These are phyloP conservation scores for Merops nubicus DNA, from an alignment of 2,113 vertebrate species.

Conservation along the genomic window DNA sequence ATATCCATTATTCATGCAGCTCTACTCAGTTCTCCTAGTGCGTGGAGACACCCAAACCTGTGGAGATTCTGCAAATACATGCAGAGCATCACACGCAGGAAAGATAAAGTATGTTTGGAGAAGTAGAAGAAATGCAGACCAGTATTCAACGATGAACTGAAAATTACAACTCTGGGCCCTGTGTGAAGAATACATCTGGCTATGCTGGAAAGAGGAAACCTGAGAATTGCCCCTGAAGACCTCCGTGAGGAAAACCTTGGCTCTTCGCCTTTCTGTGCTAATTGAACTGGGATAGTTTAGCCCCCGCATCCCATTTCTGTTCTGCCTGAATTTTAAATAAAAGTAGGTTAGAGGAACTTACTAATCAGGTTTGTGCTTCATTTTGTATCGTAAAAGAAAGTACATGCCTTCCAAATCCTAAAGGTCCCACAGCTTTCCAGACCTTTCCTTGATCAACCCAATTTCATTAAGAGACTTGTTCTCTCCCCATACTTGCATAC, in stretches of 20 bases:
- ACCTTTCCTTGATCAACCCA: background rate
- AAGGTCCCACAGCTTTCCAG: background rate
- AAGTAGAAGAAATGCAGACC: background rate
- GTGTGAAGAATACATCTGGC: background rate
- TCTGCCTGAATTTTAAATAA: conserved; percentile 43
- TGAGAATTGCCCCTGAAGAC: background rate
- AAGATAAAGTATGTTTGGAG: conserved; percentile 16
- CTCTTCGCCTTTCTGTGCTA: conserved; percentile 24
- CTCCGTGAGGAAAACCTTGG: conserved; percentile 21
- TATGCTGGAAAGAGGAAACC: conserved; percentile 16
- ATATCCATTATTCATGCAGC: conserved; percentile 12
- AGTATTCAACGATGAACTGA: conserved; percentile 8
- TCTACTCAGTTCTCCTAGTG: background rate
- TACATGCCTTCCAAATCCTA: background rate
- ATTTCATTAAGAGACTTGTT: background rate
- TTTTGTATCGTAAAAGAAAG: background rate
- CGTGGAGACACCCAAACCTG: background rate
- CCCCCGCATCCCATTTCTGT: conserved; percentile 20
- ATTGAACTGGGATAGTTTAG: conserved; percentile 20
- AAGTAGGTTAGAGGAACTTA: conserved; percentile 16
- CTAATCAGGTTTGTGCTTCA: conserved; percentile 3
- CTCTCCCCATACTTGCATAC: background rate
- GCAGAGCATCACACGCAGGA: background rate
- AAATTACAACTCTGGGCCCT: background rate
- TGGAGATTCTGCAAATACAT: background rate